phyloP scores from a whole-genome alignment of 2,113 vertebrate genomes.

The Entelurus aequoreus region DNA sequence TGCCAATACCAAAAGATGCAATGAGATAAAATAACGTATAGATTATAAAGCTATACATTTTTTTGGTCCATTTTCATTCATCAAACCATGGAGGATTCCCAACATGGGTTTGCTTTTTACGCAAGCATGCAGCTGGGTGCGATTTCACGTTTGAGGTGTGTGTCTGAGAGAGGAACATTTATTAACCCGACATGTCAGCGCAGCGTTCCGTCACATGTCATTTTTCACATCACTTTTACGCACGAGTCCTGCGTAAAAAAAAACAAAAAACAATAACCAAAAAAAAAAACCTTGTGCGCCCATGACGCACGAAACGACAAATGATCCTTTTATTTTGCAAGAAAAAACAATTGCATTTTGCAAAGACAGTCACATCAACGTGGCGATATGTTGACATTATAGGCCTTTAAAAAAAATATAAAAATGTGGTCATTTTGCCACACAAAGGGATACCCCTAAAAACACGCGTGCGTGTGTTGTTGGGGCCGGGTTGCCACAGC shows the following conservation, averaged over 20 bases:
- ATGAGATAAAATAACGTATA: conserved; percentile 3
- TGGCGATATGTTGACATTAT: no score
- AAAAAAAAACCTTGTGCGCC: background rate
- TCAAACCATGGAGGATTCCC: conserved; percentile 86
- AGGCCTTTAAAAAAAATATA: background rate
- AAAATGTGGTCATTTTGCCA: conserved; percentile 19
- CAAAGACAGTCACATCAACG: no score
- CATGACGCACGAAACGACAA: no score
- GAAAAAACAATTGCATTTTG: no score
- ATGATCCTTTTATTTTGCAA: no score
- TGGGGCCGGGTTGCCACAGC: conserved; percentile 21
- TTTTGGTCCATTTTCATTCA: conserved; percentile 90
- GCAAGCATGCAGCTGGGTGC: conserved; percentile 93
- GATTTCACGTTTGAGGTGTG: conserved; percentile 98
- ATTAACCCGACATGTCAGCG: conserved; percentile 82
- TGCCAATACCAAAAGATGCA: background rate
- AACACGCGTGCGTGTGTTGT: background rate
- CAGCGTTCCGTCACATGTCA: conserved; percentile 69
- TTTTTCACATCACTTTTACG: conserved; percentile 58
- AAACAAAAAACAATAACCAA: background rate
- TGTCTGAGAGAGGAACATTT: conserved; percentile 96
- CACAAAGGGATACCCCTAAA: conserved; percentile 54
- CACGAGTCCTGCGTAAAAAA: conserved; percentile 20
- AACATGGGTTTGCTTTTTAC: conserved; percentile 97
- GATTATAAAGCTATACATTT: no score